Evolutionary conservation across 2,113 vertebrate species (phyloP), one percentile per base, ranked within the genome.

Genomic region (Variabilichromis moorii): DNA sequence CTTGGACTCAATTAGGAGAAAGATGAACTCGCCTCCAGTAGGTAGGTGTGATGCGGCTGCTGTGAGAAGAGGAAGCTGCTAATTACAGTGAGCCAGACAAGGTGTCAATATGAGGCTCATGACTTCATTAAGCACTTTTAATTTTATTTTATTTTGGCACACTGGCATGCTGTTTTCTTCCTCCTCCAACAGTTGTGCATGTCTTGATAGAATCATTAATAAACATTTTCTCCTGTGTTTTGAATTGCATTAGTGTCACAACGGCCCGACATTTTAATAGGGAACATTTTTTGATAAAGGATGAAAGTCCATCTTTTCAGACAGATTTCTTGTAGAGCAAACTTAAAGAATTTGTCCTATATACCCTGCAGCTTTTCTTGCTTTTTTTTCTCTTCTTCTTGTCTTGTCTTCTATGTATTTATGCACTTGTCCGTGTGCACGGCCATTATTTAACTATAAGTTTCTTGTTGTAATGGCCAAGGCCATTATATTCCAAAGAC

Each of bases 31-130:
- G 6, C 12, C 82, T 86, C 37, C 83, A 37, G 78, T 47, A 53
- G 59, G 59, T 71, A 80, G 89, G 81, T 92, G 87, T 85, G 82
- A 94, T 57, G 79, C 37, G 4, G 81, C 79, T 55, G 63, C 88
- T 81, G 91, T 87, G 84, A 88, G 86, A 86, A 50, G 80, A 88
- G 82, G 82, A 91, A 80, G 88, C 83, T 87, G 84, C 84, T 96
- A 95, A 96, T 96, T 94, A 94, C 84, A 88, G 51, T 51, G 42
- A 81, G 82, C 86, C 86, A 90, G 92, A 90, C 81, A 92, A 94
- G 87, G 91, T 95, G 95, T 92, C 92, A 92, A 80, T 91, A 81
- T 82, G 90, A 24, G 12, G 78, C 80, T 88, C 66, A 57, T 89
- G 82, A 61, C 61, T 89, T 92, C 59, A 92, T 91, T 76, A 88